Conservation (phyloP, 2,797 vertebrate genomes). For the Ambastaia sidthimunki region DNA sequence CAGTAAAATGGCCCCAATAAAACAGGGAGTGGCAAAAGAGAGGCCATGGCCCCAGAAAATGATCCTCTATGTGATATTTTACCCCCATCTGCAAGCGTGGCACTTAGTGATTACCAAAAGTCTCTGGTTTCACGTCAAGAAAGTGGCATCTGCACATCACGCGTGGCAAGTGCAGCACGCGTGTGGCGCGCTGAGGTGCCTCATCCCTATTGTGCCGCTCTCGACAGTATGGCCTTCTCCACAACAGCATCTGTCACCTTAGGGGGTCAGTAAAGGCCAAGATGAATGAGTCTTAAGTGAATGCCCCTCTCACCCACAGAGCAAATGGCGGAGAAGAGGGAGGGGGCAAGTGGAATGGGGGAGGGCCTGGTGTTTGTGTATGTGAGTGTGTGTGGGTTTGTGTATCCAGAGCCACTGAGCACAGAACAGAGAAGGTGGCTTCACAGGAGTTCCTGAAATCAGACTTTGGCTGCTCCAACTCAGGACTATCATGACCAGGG, state of each 20-base stretch:
- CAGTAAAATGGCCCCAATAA: conserved; percentile 73
- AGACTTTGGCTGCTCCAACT: conserved; percentile 81
- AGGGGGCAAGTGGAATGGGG: conserved; percentile 78
- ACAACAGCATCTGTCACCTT: conserved; percentile 96
- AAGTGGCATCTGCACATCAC: conserved; percentile 23
- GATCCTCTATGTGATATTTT: conserved; percentile 18
- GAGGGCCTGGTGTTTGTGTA: conserved; percentile 65
- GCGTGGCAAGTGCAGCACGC: conserved; percentile 26
- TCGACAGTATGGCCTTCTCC: conserved; percentile 52
- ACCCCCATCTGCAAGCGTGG: conserved; percentile 62
- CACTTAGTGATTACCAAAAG: conserved; percentile 1
- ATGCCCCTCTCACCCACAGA: conserved; percentile 78
- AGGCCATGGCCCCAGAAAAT: conserved; percentile 28
- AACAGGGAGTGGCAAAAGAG: conserved; percentile 61
- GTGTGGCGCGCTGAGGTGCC: conserved; percentile 36
- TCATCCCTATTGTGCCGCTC: conserved; percentile 24
- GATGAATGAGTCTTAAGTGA: conserved; percentile 96
- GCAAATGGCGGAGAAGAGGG: conserved; percentile 95
- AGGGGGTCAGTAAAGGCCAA: conserved; percentile 85
- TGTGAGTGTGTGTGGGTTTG: conserved; percentile 62
- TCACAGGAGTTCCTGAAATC: conserved; percentile 65
- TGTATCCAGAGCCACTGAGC: conserved; percentile 56
- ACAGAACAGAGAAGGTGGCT: conserved; percentile 64
- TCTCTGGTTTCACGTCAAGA: conserved; percentile 29
- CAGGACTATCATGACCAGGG: conserved; percentile 77